Conservation (phyloP, 2,113 vertebrate species). For the Uria lomvia region DNA sequence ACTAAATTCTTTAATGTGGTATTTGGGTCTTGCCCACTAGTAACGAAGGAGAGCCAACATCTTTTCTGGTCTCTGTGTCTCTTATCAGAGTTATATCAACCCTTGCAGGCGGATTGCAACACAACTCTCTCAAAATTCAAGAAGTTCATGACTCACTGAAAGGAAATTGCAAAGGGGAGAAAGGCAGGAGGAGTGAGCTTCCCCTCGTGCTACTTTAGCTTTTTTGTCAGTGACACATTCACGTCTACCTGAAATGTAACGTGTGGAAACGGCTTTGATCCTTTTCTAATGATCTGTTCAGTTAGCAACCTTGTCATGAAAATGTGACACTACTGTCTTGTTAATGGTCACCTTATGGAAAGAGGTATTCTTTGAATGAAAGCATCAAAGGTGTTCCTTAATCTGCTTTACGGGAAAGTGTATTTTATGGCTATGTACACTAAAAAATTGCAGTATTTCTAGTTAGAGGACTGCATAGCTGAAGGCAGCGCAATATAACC, state of each 20-base stretch:
- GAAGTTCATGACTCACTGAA: not conserved
- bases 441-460: not conserved
- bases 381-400: not conserved
- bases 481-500: not conserved
- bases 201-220: not conserved
- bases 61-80: not conserved
- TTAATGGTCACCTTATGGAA: constrained; percentile 1
- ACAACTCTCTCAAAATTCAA: not conserved
- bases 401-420: not conserved
- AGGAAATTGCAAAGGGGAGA: not conserved
- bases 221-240: not conserved
- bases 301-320: not conserved
- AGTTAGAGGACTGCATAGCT: not conserved
- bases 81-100: not conserved
- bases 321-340: not conserved
- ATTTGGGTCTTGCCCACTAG: not conserved
- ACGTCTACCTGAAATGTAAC: not conserved
- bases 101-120: not conserved
- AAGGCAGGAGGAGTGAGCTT: not conserved
- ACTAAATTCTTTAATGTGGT: not conserved
- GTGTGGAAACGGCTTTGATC: not conserved
- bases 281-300: constrained; percentile 30
- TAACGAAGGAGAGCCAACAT: not conserved
- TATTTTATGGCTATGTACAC: not conserved
- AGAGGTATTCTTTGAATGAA: not conserved